phyloP scores from a whole-genome alignment of 2,797 vertebrate species.

The Lates japonicus region DNA sequence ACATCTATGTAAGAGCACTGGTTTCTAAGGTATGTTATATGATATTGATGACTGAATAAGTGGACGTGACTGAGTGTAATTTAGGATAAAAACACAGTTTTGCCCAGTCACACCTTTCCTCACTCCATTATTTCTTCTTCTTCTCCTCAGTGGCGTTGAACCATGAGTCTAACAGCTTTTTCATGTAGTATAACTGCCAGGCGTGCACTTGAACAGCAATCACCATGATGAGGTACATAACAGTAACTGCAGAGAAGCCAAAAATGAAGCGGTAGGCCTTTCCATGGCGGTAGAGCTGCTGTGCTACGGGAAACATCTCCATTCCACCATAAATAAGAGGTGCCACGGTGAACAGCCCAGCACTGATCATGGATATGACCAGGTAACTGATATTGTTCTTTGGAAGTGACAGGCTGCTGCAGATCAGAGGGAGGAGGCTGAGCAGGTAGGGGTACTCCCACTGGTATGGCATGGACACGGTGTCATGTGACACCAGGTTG shows the following conservation, averaged over 20 bases:
- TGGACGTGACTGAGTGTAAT: slow-evolving; percentile 42
- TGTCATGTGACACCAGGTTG: slow-evolving; percentile 91
- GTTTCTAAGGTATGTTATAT: not conserved
- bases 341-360: slow-evolving; percentile 94
- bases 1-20: not conserved
- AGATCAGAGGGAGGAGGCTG: slow-evolving; percentile 91
- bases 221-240: slow-evolving; percentile 96
- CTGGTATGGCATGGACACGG: slow-evolving; percentile 94
- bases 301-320: slow-evolving; percentile 98
- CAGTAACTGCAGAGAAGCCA: slow-evolving; percentile 94
- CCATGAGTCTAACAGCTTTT: slow-evolving; percentile 98
- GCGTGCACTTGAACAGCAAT: slow-evolving; percentile 95
- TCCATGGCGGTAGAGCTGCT: slow-evolving; percentile 96
- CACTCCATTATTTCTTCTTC: slow-evolving; percentile 91
- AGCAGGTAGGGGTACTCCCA: slow-evolving; percentile 98
- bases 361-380: slow-evolving; percentile 97
- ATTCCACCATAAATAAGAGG: slow-evolving; percentile 97
- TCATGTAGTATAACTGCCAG: slow-evolving; percentile 99
- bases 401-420: slow-evolving; percentile 93
- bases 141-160: slow-evolving; percentile 97
- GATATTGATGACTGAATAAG: slow-evolving; percentile 33
- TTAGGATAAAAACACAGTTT: slow-evolving; percentile 36
- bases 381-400: slow-evolving; percentile 98
- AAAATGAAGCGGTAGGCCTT: slow-evolving; percentile 98
- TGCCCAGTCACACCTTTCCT: slow-evolving; percentile 21